Evolutionary conservation across 2,888 invertebrate species (phyloP), one percentile per base, ranked within the genome.

Genomic region (Congeria kusceri): DNA sequence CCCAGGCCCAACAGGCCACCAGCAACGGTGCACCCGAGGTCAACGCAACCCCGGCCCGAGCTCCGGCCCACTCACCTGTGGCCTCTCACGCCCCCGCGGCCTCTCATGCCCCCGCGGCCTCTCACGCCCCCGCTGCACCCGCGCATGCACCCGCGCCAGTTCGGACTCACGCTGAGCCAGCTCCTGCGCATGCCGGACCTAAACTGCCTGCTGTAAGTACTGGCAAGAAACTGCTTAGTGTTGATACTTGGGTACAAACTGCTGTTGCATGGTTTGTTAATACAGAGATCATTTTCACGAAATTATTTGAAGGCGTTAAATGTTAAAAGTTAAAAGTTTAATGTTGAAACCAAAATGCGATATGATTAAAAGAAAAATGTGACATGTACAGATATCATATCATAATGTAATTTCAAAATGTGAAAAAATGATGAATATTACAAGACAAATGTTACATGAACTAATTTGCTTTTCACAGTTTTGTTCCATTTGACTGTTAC

Each of bases 151-250:
- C 58, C 0, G 47, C 74, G 15, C 49, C 61, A 11, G 49, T 25
- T n/a, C 27, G 64, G 15, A 63, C 85, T 7, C 11, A 39, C 15
- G 39, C 39, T 9, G 39, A 53, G 77, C 80, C 39, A 1, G 9
- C 39, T 15, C 39, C 39, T 7, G 39, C 32, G 32, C 72, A 67
- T 59, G 78, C 72, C 29, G 84, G 86, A 1, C 79, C 88, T n/a
- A 80, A 85, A n/a, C 78, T 85, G 18, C 85, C 87, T 1, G 69
- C 84, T 27, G 86, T 87, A 82, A 82, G 87, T 84, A 23, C 56
- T n/a, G 11, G 15, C 63, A 57, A 3, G 28, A 53, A 29, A 29
- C 18, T 23, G 29, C 15, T 18, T 20, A 29, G 65, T 56, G 15
- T 46, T 46, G 11, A 46, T 46, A 46, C 15, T 11, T 46, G 11